phyloP scores from a whole-genome alignment of 2,797 vertebrate species.

The Euthynnus affinis region DNA sequence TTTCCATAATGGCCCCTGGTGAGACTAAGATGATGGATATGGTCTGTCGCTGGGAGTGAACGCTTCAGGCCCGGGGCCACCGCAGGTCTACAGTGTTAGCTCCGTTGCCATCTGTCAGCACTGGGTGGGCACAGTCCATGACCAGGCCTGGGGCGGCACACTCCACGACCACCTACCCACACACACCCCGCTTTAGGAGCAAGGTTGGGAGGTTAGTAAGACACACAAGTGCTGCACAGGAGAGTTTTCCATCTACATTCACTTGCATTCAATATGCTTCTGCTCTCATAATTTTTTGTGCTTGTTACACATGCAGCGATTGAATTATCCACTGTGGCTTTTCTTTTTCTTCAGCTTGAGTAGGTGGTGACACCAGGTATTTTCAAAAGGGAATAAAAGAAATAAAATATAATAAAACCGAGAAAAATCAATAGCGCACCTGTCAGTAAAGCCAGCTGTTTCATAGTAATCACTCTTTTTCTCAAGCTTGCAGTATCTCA shows the following conservation, averaged over 20 bases:
- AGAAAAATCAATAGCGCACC: constrained; percentile 56
- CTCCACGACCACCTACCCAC: constrained; percentile 56
- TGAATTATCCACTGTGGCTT: neutral
- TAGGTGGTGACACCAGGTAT: constrained; percentile 18
- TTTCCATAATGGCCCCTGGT: constrained; percentile 75
- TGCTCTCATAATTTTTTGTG: constrained; percentile 11
- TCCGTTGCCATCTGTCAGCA: constrained; percentile 81
- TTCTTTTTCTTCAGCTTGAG: constrained; percentile 22
- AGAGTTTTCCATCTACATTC: constrained; percentile 35
- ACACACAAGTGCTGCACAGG: constrained; percentile 30
- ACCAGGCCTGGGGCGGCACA: constrained; percentile 59
- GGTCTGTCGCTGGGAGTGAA: constrained; percentile 76
- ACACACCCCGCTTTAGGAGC: constrained; percentile 40
- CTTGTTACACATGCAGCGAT: constrained; percentile 1
- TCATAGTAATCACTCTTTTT: constrained; percentile 35
- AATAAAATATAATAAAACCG: constrained; percentile 50
- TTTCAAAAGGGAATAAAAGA: constrained; percentile 35
- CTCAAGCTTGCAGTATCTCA: constrained; percentile 38
- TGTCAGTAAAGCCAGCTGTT: constrained; percentile 42
- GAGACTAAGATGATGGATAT: constrained; percentile 84
- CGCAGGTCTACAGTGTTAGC: constrained; percentile 69
- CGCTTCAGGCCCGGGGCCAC: constrained; percentile 64
- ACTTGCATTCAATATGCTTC: constrained; percentile 14
- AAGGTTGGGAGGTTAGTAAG: constrained; percentile 50
- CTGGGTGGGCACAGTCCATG: constrained; percentile 70